Conservation (phyloP, 1,140 invertebrate species). For the Pseudomyrmex gracilis region DNA sequence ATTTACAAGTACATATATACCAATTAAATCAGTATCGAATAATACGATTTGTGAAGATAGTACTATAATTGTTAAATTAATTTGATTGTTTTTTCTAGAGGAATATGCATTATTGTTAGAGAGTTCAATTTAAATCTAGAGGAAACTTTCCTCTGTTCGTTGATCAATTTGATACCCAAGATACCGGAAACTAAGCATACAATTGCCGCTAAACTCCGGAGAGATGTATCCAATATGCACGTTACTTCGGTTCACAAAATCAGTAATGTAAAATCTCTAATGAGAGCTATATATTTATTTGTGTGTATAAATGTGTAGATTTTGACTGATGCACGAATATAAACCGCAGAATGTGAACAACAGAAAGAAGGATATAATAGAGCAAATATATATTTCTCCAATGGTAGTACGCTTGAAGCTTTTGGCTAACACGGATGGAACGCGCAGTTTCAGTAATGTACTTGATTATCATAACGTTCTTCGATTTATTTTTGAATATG, state of each 20-base stretch:
- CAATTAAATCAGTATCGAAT: neutral
- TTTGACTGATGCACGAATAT: neutral
- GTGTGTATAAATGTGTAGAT: neutral
- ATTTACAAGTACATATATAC: slow-evolving; percentile 86
- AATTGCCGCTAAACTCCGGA: slow-evolving; percentile 77
- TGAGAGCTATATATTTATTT: neutral
- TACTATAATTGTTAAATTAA: slow-evolving; percentile 37
- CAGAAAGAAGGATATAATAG: slow-evolving; percentile 85
- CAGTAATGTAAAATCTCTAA: slow-evolving; percentile 46
- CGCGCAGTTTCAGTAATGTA: slow-evolving; percentile 62
- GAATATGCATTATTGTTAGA: slow-evolving; percentile 90
- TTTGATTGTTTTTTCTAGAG: slow-evolving; percentile 82
- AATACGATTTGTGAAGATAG: neutral
- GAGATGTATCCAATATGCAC: slow-evolving; percentile 79
- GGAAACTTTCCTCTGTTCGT: slow-evolving; percentile 88
- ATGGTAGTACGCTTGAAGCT: slow-evolving; percentile 90
- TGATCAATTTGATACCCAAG: slow-evolving; percentile 78
- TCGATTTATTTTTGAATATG: slow-evolving; percentile 78
- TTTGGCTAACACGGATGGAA: slow-evolving; percentile 80
- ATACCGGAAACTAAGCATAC: slow-evolving; percentile 77
- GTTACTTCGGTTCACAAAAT: slow-evolving; percentile 50
- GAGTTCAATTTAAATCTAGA: slow-evolving; percentile 92
- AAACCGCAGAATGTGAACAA: slow-evolving; percentile 59
- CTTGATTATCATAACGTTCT: slow-evolving; percentile 76
- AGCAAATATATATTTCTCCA: slow-evolving; percentile 90